Evolutionary conservation across 2,797 vertebrate genomes (phyloP).

Genomic region (Silurus lanzhouensis): DNA sequence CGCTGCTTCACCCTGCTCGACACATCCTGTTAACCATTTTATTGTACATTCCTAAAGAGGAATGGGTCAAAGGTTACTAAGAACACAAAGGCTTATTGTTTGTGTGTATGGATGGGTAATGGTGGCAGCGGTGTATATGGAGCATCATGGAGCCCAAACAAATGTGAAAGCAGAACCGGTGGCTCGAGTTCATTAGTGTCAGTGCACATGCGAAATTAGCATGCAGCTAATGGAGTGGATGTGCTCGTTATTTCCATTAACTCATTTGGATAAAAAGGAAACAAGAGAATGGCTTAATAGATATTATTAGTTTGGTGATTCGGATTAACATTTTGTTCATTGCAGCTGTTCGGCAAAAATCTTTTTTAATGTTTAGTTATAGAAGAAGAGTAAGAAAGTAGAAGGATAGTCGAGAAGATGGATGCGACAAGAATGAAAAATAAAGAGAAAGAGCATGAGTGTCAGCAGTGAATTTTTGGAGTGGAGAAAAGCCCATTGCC

Average conservation of each 20-base stretch:
- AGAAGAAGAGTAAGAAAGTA: background rate
- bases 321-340: background rate
- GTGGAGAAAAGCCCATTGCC: slow-evolving; percentile 42
- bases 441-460: slow-evolving; percentile 2
- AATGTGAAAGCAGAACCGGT: background rate
- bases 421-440: background rate
- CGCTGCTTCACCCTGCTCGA: background rate
- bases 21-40: background rate
- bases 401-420: background rate
- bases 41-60: background rate
- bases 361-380: background rate
- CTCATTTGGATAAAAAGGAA: slow-evolving; percentile 2
- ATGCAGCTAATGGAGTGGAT: slow-evolving; percentile 32
- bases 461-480: slow-evolving; percentile 11
- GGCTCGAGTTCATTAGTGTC: slow-evolving; percentile 22
- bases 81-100: slow-evolving; percentile 16
- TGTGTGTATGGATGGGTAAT: background rate
- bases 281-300: background rate
- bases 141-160: slow-evolving; percentile 37
- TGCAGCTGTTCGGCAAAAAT: background rate
- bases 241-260: slow-evolving; percentile 48
- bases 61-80: background rate
- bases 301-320: background rate
- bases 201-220: slow-evolving; percentile 22
- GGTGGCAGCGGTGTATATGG: background rate